A percentile compares a stretch with the other conserved stretches of the same genome.
phyloP scores from a whole-genome alignment of 2,797 vertebrate species.

The Chiroxiphia lanceolata region DNA sequence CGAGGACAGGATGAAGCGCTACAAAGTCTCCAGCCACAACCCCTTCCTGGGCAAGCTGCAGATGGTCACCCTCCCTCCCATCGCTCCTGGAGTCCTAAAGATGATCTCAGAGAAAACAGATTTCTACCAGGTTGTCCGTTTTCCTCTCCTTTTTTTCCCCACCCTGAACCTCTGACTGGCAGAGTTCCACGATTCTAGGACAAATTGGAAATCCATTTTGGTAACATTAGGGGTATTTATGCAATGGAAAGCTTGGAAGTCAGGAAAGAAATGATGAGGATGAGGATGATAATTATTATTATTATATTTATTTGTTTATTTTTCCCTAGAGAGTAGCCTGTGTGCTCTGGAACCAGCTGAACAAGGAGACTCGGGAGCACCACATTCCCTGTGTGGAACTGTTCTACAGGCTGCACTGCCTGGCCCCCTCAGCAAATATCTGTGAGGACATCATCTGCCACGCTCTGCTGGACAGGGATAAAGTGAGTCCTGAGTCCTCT shows the following conservation, averaged over 20 bases:
- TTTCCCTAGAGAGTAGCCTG: conserved; percentile 85
- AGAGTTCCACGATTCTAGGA: not conserved
- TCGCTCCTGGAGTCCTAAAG: conserved; percentile 83
- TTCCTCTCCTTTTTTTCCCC: not conserved
- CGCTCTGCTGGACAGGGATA: conserved; percentile 86
- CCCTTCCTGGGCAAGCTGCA: conserved; percentile 89
- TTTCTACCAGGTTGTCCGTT: conserved; percentile 90
- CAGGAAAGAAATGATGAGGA: not conserved
- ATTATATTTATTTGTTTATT: not conserved
- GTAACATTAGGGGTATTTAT: not conserved
- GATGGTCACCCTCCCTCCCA: conserved; percentile 93
- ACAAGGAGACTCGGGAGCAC: conserved; percentile 89
- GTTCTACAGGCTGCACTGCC: conserved; percentile 94
- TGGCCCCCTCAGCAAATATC: conserved; percentile 89
- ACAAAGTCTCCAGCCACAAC: conserved; percentile 82
- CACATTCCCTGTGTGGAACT: conserved; percentile 93
- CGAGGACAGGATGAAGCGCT: conserved; percentile 90
- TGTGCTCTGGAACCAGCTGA: conserved; percentile 92
- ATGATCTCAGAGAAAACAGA: conserved; percentile 88
- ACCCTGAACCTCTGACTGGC: not conserved
- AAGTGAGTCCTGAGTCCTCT: conserved; percentile 74
- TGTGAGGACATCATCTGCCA: conserved; percentile 97
- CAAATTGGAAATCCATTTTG: not conserved
- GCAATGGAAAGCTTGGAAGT: not conserved
- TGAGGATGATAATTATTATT: not conserved